Evolutionary conservation across 2,888 invertebrate species (phyloP), one percentile per base, ranked within the genome.

Genomic region (Tricholauxania praeusta): DNA sequence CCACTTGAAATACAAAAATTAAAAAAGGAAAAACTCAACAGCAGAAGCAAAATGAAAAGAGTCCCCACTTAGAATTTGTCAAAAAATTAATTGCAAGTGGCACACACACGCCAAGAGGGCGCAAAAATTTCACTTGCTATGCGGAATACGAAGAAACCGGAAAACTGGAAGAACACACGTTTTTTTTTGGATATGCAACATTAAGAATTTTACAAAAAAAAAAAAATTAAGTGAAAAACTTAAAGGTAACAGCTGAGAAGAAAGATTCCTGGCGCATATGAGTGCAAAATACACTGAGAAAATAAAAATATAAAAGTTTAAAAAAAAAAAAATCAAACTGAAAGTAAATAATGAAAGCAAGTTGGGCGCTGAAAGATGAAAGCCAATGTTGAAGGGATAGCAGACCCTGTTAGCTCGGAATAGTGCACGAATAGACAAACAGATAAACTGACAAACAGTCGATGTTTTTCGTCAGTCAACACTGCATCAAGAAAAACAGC

Each of bases 361-460:
- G n/a, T 55, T 4, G 4, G n/a, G 55, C 22, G 55, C 55, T 55
- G 55, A 55, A 55, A 55, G 55, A 55, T 55, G 55, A 55, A 55
- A 55, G 55, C 55, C 55, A 55, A 55, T 19, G 55, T 55, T 55
- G 17, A 12, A 55, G 12, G 55, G 12, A 22, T 55, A 55, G 22
- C 3, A n/a, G 22, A 55, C 55, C 12, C 22, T 55, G 12, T 12
- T 17, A 39, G 39, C 2, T 39, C 2, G 10, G 39, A 10, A 10
- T 39, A 39, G 22, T n/a, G 22, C 12, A 55, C 55, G 12, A 19
- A 55, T 12, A 55, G 55, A 55, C 22, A 17, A 22, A 55, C 55
- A 55, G 55, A 55, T 15, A 17, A 55, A 12, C 17, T 19, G 17
- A 55, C 55, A 17, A 55, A 55, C 19, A 19, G 55, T 55, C 12